Evolutionary conservation across 1,140 invertebrate genomes (phyloP).

Genomic region (Bombus affinis): DNA sequence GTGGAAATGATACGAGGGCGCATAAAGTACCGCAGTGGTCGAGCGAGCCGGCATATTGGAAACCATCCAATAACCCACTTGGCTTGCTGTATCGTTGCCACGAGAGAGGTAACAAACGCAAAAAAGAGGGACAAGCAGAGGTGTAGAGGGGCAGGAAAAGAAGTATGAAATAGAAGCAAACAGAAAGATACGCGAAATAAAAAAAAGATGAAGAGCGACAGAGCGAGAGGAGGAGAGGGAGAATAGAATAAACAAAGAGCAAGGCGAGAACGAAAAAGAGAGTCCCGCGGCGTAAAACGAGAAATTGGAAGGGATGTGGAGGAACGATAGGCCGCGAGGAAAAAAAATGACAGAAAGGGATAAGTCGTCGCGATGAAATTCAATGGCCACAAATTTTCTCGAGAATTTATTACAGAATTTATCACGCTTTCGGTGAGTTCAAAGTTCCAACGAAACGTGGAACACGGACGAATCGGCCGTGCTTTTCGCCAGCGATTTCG

Average conservation of each 20-base stretch:
- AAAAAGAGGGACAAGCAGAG: neutral
- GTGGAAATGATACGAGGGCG: constrained; percentile 43
- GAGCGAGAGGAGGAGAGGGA: too few species aligned
- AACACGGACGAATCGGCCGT: neutral
- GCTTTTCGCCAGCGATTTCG: neutral
- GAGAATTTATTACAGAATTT: constrained; percentile 32
- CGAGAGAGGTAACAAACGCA: constrained; percentile 25
- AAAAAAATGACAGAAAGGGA: neutral
- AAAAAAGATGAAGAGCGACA: neutral
- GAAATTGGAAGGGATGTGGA: neutral
- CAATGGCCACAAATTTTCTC: neutral
- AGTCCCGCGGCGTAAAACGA: neutral
- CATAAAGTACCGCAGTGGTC: constrained; percentile 55
- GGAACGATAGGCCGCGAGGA: neutral
- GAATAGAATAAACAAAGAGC: constrained; percentile 32
- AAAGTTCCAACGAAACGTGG: neutral
- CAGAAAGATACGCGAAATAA: constrained; percentile 9
- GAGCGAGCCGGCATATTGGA: constrained; percentile 56
- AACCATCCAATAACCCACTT: constrained; percentile 62
- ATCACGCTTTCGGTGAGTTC: neutral
- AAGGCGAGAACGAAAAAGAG: neutral
- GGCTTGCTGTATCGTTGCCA: constrained; percentile 45
- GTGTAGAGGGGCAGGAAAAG: neutral
- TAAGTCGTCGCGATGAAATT: constrained; percentile 27
- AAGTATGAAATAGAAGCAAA: constrained; percentile 1